Conservation (phyloP, 2,888 invertebrate genomes). For the Oegoconia quadripuncta region DNA sequence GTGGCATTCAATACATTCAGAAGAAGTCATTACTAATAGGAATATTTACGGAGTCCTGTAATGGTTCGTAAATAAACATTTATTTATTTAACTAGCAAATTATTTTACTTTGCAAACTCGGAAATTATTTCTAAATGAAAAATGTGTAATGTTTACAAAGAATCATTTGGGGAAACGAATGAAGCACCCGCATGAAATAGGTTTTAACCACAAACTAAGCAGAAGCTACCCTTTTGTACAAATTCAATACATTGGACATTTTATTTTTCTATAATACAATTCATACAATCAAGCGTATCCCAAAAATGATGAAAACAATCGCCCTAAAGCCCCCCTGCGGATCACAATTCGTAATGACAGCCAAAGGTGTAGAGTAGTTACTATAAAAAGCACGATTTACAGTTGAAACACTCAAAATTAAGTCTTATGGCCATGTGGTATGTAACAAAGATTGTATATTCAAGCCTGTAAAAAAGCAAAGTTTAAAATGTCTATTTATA, state of each 20-base stretch:
- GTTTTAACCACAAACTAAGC: slow-evolving; percentile 53
- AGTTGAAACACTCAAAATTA: slow-evolving; percentile 9
- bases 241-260: slow-evolving; percentile 44
- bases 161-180: no score
- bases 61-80: no score
- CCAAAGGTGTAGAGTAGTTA: slow-evolving; percentile 45
- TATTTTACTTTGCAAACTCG: no score
- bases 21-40: no score
- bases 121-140: no score
- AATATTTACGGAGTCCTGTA: no score
- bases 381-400: not conserved
- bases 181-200: slow-evolving; percentile 48
- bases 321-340: slow-evolving; percentile 49
- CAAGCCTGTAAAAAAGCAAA: slow-evolving; percentile 19
- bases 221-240: slow-evolving; percentile 54
- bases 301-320: slow-evolving; percentile 59
- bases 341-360: slow-evolving; percentile 55
- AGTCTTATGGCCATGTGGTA: slow-evolving; percentile 19
- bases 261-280: slow-evolving; percentile 45
- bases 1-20: no score
- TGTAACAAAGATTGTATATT: slow-evolving; percentile 1
- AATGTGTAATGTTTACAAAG: no score
- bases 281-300: slow-evolving; percentile 52
- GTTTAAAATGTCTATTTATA: slow-evolving; percentile 14
- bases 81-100: no score